phyloP scores from a whole-genome alignment of 2,888 invertebrate genomes.

The Sarcophaga caerulescens region DNA sequence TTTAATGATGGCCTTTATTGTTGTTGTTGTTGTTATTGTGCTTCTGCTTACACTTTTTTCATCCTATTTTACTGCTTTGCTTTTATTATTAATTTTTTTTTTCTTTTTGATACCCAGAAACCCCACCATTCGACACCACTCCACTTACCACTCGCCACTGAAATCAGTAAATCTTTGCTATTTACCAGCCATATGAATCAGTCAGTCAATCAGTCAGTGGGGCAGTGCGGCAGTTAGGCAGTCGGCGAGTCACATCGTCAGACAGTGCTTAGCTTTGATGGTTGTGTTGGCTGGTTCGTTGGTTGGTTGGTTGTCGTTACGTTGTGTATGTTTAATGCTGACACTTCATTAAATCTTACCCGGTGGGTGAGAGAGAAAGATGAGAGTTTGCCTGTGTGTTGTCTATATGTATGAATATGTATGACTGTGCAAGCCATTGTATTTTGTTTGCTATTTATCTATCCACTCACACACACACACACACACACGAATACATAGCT shows the following conservation, averaged over 20 bases:
- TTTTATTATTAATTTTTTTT: conserved; percentile 53
- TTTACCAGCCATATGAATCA: conserved; percentile 10
- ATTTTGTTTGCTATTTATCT: conserved; percentile 4
- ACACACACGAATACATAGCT: background rate
- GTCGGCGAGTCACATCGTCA: conserved; percentile 26
- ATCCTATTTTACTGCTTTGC: conserved; percentile 40
- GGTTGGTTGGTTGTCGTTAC: conserved; percentile 23
- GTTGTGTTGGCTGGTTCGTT: conserved; percentile 18
- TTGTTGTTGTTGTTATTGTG: conserved; percentile 17
- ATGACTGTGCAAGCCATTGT: background rate
- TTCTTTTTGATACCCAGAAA: background rate
- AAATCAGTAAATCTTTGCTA: conserved; percentile 18
- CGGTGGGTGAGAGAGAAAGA: conserved; percentile 63
- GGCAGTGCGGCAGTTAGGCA: background rate
- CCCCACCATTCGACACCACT: background rate
- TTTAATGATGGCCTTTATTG: conserved; percentile 55
- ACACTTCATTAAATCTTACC: conserved; percentile 66
- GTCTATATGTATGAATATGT: background rate
- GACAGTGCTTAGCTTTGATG: conserved; percentile 39
- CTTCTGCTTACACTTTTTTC: conserved; percentile 18
- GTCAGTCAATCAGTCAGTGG: background rate
- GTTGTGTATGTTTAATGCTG: conserved; percentile 65
- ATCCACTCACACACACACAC: background rate
- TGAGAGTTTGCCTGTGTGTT: conserved; percentile 38
- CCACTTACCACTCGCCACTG: background rate